Evolutionary conservation across 2,888 invertebrate genomes (phyloP), one percentile per base, ranked within the genome.

Genomic region (Oxystoma pomonae): DNA sequence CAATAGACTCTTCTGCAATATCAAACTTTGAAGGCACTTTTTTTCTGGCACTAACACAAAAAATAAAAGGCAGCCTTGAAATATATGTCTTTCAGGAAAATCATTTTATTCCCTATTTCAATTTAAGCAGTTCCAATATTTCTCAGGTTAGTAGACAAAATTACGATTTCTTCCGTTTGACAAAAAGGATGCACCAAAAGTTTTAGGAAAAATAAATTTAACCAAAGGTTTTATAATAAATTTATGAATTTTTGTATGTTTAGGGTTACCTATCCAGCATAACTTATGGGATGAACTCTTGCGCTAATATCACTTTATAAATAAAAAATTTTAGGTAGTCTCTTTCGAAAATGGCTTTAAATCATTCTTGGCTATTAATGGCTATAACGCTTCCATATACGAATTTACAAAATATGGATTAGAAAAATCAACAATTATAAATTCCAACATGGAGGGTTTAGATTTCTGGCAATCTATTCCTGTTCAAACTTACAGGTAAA

Each of bases 401-500:
- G 71, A 75, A 61, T 75, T 79, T 59, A 69, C 68, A 9, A 71
- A 71, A 60, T 64, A 70, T 19, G 73, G 70, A 16, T 57, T 78
- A 1, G 58, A 67, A 1, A 68, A 63, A 35, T 69, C 75, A 67
- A 61, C 67, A 16, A 69, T 79, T 9, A 58, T 64, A 0, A 71
- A 77, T 55, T 72, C 73, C 7, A 70, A 77, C 66, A 69, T 78
- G 17, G 69, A 75, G 9, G 73, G 73, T 1, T 70, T 79, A 1
- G 69, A 75, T 19, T 76, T 72, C 67, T 80, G 78, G 77, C 67
- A 78, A 51, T 73, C 77, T 1, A 66, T 83, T 50, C 78, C 77
- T 1, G 62, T 82, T 1, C 71, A 76, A 59, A 81, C 78, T 1
- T 81, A 81, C 64, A 75, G n/a, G n/a, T n/a, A n/a, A n/a, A n/a